Percentiles rank a stretch among this genome's conserved stretches.
These are phyloP conservation scores for Clinocottus analis DNA, from an alignment of 2,113 vertebrate genomes.

Conservation along the genomic window DNA sequence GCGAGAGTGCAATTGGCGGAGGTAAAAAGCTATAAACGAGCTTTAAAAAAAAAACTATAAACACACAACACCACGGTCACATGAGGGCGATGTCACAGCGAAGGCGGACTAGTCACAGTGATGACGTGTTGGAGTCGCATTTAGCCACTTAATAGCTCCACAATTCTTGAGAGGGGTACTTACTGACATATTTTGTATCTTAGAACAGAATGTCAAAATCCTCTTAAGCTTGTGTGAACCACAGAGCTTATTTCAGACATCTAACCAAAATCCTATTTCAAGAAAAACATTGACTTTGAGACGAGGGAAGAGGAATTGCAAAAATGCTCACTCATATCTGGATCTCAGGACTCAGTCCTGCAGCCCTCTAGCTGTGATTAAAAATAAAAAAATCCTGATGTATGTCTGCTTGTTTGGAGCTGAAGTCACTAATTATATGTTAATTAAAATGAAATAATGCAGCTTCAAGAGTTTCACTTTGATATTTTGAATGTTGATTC, in stretches of 20 bases:
- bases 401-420: too few relatives aligned
- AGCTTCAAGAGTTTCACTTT: background rate
- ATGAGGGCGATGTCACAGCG: background rate
- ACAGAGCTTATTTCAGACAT: background rate
- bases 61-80: background rate
- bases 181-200: background rate
- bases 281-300: background rate
- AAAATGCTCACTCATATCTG: background rate
- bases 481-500: background rate
- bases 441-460: background rate
- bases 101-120: background rate
- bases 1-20: background rate
- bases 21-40: background rate
- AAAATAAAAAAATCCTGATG: too few relatives aligned
- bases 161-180: background rate
- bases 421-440: too few relatives aligned
- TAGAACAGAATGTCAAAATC: background rate
- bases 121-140: background rate
- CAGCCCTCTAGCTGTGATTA: too few relatives aligned
- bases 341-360: too few relatives aligned
- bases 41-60: background rate
- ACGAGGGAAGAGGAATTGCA: background rate
- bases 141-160: background rate
- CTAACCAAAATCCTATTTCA: background rate
- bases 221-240: background rate